phyloP scores from a whole-genome alignment of 2,888 invertebrate genomes.

The Hedychridium roseum region DNA sequence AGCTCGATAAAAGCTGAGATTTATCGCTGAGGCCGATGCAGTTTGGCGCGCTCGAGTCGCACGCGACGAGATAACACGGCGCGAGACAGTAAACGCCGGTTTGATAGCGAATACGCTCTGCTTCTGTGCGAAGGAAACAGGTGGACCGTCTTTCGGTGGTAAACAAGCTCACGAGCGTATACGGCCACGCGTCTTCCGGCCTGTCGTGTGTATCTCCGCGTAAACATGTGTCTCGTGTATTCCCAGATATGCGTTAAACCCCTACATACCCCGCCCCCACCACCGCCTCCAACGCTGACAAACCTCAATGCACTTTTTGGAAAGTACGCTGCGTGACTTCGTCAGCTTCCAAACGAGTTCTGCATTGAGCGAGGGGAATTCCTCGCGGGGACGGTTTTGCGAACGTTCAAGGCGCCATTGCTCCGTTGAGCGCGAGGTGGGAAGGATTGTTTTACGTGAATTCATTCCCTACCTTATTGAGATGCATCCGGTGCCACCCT shows the following conservation, averaged over 20 bases:
- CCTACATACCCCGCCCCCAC: too few relatives aligned
- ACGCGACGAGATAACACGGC: constrained; percentile 32
- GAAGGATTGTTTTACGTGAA: constrained; percentile 47
- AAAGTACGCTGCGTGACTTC: too few relatives aligned
- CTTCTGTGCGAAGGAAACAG: constrained; percentile 27
- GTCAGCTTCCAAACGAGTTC: too few relatives aligned
- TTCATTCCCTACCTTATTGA: constrained; percentile 44
- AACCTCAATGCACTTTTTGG: too few relatives aligned
- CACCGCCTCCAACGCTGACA: neutral
- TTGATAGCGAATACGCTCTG: constrained; percentile 36
- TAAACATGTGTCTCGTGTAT: constrained; percentile 20
- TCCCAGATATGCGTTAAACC: constrained; percentile 4
- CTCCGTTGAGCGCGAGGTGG: constrained; percentile 24
- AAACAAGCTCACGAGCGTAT: constrained; percentile 33
- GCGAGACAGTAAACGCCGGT: constrained; percentile 25
- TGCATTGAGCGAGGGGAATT: too few relatives aligned
- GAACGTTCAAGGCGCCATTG: too few relatives aligned
- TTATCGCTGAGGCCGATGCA: constrained; percentile 25
- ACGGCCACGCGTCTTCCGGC: constrained; percentile 33
- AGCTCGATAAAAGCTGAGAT: constrained; percentile 37
- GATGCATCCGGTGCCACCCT: constrained; percentile 52
- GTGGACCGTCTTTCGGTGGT: constrained; percentile 22
- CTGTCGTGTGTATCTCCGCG: constrained; percentile 16
- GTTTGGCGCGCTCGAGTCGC: constrained; percentile 17
- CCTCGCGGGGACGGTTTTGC: too few relatives aligned